These are phyloP conservation scores for Chrysaora quinquecirrha DNA, from an alignment of 30 jellyfish, hydroid and myxozoan species.

Conservation along the genomic window DNA sequence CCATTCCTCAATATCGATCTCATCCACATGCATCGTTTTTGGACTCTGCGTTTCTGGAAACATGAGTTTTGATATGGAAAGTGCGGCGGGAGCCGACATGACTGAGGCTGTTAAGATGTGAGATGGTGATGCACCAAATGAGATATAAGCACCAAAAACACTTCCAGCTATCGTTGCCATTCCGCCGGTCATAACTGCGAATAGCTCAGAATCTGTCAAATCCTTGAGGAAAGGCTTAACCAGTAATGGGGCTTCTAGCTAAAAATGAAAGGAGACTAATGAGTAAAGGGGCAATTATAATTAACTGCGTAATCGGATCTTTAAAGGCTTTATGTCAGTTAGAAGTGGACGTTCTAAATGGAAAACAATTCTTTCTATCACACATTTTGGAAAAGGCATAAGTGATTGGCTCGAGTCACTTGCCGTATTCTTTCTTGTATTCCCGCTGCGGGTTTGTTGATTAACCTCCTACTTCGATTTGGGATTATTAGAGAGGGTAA, in stretches of 20 bases:
- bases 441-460: too few relatives aligned
- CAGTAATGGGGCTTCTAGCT: constrained; percentile 27
- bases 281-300: too few relatives aligned
- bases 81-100: constrained; percentile 49
- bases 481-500: too few relatives aligned
- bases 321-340: too few relatives aligned
- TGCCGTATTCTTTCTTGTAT: too few relatives aligned
- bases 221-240: constrained; percentile 18
- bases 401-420: too few relatives aligned
- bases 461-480: too few relatives aligned
- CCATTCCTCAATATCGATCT: background rate
- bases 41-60: constrained; percentile 23
- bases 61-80: constrained; percentile 34
- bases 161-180: constrained; percentile 47
- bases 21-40: background rate
- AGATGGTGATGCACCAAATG: constrained; percentile 32
- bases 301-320: too few relatives aligned
- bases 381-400: too few relatives aligned
- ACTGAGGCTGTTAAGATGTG: constrained; percentile 35
- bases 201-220: constrained; percentile 31
- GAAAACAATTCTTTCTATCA: too few relatives aligned
- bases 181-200: constrained; percentile 40
- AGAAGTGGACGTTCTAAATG: too few relatives aligned
- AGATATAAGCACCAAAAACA: constrained; percentile 24
- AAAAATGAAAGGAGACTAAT: too few relatives aligned